Evolutionary conservation across 1,140 invertebrate species (phyloP), one percentile per base, ranked within the genome.

Genomic region (Musca domestica): DNA sequence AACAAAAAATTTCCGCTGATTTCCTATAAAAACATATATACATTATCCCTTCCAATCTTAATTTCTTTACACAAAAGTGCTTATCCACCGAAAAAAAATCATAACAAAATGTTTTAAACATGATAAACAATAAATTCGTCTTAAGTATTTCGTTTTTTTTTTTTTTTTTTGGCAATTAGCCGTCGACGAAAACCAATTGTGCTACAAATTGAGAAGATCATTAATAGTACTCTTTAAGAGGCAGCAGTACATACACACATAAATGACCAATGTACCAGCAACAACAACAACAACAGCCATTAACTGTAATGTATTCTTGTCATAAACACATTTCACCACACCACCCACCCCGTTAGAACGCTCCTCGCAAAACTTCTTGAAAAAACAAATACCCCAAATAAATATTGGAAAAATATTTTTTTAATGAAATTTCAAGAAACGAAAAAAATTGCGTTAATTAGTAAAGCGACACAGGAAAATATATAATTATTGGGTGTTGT

Each of bases 391-490:
- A 41, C 34, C 10, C 10, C 6, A 41, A 41, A 41, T 41, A 41
- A 41, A 5, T 41, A 41, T 41, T 12, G 6, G 34, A 41, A 41
- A 41, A 41, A 41, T 12, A 41, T 41, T 10, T 41, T 41, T 41
- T 41, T 41, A 2, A 41, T 12, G 10, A 58, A 27, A 27, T 58
- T 25, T n/a, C 25, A 27, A 52, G 7, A 52, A 9, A 52, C 2
- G 22, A 52, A 52, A 52, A 52, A 52, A 2, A 52, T 23, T 7
- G 56, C 56, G 34, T 61, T 61, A 61, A 61, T 61, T 61, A 61
- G 56, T 41, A 41, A 27, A 61, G 12, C 27, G 56, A 34, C 27
- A 61, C 20, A 61, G 41, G 34, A 41, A 41, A 41, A 41, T 41
- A 10, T 41, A 41, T 5, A 41, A 12, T n/a, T n/a, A n/a, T n/a